These are phyloP conservation scores for Protaetia brevitarsis DNA, from an alignment of 1,140 invertebrate species.

Conservation along the genomic window DNA sequence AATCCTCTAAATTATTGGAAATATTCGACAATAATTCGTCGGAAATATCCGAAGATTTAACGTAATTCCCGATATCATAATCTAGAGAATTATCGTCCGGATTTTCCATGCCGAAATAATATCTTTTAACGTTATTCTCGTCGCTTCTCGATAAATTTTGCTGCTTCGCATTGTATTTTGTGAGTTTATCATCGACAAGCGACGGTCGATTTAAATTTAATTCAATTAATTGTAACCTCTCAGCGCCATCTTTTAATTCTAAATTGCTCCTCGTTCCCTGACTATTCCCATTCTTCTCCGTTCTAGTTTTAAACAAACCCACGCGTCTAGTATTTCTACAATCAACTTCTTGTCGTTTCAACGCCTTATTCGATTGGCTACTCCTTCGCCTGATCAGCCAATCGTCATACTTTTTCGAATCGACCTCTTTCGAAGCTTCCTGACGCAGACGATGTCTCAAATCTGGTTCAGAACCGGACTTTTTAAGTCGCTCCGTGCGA, in stretches of 20 bases:
- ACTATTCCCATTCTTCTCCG: background rate
- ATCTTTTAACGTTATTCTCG: constrained; percentile 8
- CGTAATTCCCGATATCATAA: constrained; percentile 56
- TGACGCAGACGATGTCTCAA: constrained; percentile 51
- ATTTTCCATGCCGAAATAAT: constrained; percentile 75
- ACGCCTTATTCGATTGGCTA: background rate
- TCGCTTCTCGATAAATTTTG: constrained; percentile 59
- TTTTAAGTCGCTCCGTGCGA: constrained; percentile 44
- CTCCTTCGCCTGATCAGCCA: background rate
- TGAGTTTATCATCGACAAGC: background rate
- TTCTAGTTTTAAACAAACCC: constrained; percentile 63
- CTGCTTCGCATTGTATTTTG: constrained; percentile 40
- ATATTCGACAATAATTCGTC: background rate
- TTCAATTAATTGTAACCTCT: background rate
- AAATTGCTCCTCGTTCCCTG: background rate
- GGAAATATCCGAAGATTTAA: background rate
- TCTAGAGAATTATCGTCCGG: constrained; percentile 40
- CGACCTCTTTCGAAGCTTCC: constrained; percentile 47
- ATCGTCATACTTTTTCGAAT: constrained; percentile 51
- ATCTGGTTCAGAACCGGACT: constrained; percentile 73
- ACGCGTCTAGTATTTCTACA: constrained; percentile 53
- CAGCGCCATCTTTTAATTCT: background rate
- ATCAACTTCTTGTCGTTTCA: no score
- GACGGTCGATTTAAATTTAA: background rate
- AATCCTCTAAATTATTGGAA: background rate